Conservation (phyloP, 2,888 invertebrate species). For the Hypomecis punctinalis region DNA sequence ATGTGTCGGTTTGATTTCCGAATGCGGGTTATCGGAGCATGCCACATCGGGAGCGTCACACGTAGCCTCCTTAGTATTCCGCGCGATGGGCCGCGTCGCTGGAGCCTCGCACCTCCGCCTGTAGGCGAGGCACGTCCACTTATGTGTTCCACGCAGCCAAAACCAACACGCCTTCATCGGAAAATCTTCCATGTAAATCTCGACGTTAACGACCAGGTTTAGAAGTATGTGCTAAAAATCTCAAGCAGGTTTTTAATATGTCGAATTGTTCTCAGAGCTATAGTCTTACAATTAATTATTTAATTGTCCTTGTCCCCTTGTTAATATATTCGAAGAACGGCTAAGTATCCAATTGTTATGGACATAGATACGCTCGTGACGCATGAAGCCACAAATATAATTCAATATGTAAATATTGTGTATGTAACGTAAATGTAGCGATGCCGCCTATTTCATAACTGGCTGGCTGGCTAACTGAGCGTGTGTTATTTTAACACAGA, state of each 20-base stretch:
- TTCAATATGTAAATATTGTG: neutral
- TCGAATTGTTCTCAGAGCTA: constrained; percentile 25
- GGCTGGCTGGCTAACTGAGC: too few species aligned
- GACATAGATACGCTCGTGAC: constrained; percentile 10
- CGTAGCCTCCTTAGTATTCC: constrained; percentile 81
- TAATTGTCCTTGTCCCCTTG: constrained; percentile 9
- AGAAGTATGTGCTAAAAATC: constrained; percentile 76
- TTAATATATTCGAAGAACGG: constrained; percentile 1
- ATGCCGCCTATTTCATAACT: neutral
- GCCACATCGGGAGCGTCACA: constrained; percentile 80
- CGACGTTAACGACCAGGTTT: constrained; percentile 81
- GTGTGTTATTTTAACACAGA: too few species aligned
- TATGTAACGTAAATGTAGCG: constrained; percentile 1
- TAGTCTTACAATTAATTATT: constrained; percentile 4
- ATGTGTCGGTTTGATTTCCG: constrained; percentile 80
- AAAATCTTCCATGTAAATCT: constrained; percentile 84
- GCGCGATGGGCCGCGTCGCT: constrained; percentile 67
- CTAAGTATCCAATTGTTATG: constrained; percentile 8
- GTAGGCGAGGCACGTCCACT: constrained; percentile 81
- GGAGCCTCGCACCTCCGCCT: constrained; percentile 69
- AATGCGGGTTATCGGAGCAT: constrained; percentile 84
- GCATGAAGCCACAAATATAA: neutral
- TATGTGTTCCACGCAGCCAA: constrained; percentile 82
- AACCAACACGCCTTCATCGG: constrained; percentile 75
- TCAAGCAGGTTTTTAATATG: constrained; percentile 54